Evolutionary conservation across 2,113 vertebrate species (phyloP), one percentile per base, ranked within the genome.

Genomic region (Turdus rufiventris): DNA sequence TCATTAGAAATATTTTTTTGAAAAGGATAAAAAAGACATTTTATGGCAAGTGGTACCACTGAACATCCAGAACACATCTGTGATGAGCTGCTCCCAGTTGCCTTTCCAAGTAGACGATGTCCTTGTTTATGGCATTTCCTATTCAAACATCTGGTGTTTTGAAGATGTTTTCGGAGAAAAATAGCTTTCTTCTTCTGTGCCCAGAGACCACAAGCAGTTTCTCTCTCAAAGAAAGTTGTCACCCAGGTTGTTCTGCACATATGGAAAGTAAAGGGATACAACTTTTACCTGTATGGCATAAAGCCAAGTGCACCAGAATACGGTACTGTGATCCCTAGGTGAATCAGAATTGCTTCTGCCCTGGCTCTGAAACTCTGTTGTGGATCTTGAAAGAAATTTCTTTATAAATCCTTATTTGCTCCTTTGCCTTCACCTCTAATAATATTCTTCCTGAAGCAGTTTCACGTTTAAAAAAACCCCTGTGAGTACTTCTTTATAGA

Each of bases 81-180:
- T 89, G 87, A 92, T 81, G 57, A 92, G 29, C n/a, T 94, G 80
- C 40, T 94, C 21, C 50, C 67, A 58, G 63, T 31, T 91, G 83
- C 50, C 34, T 89, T 83, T 97, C 70, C 87, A 93, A 94, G 71
- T 74, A 95, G 85, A 94, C 5, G 45, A 18, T 26, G 18, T 89
- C 21, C 53, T 96, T 94, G 58, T 95, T 94, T 91, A 75, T 25
- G 14, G 43, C 47, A 88, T 96, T 88, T 85, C 28, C 63, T 77
- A 4, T 84, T 95, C 70, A 91, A 96, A 96, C 84, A 96, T 91
- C 91, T 96, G 93, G 74, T 92, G 28, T 95, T 95, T 96, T 93
- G 21, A 80, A 83, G 80, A 60, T 81, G 71, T 82, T 95, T 97
- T 71, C 85, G 40, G 87, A 95, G 53, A 50, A 63, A 91, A 66